A percentile compares a stretch with the other conserved stretches of the same genome.
These are phyloP conservation scores for Sebastes diaconus DNA, from an alignment of 2,797 vertebrate species.

Conservation along the genomic window DNA sequence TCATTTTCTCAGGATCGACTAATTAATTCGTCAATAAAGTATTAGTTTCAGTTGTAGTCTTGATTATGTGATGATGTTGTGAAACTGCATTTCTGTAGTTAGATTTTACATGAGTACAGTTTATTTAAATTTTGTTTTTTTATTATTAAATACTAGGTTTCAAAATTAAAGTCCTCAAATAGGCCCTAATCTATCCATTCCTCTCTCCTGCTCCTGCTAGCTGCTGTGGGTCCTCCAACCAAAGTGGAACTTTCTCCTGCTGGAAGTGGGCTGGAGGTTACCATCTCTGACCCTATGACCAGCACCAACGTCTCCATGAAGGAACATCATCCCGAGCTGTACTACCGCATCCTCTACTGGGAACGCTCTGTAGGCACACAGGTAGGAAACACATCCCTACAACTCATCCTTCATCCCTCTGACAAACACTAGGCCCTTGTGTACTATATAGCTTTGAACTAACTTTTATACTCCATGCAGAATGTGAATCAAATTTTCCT, in stretches of 20 bases:
- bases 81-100: not conserved
- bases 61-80: not conserved
- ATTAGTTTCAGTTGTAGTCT: not conserved
- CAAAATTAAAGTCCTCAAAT: too few relatives aligned
- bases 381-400: conserved; percentile 38
- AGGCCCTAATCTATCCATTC: not conserved
- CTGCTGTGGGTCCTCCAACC: conserved; percentile 75
- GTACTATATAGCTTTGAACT: not conserved
- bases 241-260: conserved; percentile 46
- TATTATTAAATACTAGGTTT: not conserved
- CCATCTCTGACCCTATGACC: conserved; percentile 65
- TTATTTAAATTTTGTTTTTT: not conserved
- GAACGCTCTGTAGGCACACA: conserved; percentile 7
- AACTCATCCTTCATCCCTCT: too few relatives aligned
- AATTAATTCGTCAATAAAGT: not conserved
- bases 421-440: not conserved
- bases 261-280: conserved; percentile 56
- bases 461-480: not conserved
- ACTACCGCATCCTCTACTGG: conserved; percentile 73
- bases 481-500: not conserved
- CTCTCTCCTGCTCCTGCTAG: conserved; percentile 37
- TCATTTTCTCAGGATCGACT: not conserved
- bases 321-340: not conserved
- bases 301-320: conserved; percentile 73
- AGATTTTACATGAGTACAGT: not conserved